phyloP scores from a whole-genome alignment of 2,113 vertebrate genomes.

The Rostratula benghalensis region DNA sequence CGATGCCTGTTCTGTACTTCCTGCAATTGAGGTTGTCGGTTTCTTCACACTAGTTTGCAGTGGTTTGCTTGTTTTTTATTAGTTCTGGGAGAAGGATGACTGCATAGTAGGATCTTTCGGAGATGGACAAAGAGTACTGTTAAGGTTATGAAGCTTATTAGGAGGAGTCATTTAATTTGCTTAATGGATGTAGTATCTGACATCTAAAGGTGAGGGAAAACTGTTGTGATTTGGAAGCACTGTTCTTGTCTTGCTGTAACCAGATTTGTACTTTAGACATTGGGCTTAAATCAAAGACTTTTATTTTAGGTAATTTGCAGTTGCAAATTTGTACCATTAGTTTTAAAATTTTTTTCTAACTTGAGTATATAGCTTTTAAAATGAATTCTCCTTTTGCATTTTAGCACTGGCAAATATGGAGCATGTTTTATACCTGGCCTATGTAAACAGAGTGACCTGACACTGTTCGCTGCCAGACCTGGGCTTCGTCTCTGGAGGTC shows the following conservation, averaged over 20 bases:
- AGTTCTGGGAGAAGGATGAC: neutral
- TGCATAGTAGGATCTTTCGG: neutral
- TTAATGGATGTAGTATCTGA: neutral
- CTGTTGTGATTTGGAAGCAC: neutral
- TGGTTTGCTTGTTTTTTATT: neutral
- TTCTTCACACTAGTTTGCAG: neutral
- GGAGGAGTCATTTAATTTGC: neutral
- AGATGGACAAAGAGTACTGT: neutral
- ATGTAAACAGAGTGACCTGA: constrained; percentile 93
- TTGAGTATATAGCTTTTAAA: neutral
- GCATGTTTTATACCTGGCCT: constrained; percentile 95
- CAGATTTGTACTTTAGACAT: neutral
- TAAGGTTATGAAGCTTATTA: neutral
- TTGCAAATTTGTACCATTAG: neutral
- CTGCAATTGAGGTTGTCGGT: neutral
- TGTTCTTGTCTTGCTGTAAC: neutral
- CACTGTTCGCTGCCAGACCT: constrained; percentile 88
- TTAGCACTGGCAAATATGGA: constrained; percentile 91
- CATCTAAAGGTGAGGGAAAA: neutral
- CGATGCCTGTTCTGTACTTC: neutral
- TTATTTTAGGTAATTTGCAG: neutral
- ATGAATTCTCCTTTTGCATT: neutral
- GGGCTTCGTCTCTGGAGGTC: constrained; percentile 94
- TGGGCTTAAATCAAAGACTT: neutral
- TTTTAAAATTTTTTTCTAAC: neutral